phyloP scores from a whole-genome alignment of 2,888 invertebrate species.

The Tipula lateralis region DNA sequence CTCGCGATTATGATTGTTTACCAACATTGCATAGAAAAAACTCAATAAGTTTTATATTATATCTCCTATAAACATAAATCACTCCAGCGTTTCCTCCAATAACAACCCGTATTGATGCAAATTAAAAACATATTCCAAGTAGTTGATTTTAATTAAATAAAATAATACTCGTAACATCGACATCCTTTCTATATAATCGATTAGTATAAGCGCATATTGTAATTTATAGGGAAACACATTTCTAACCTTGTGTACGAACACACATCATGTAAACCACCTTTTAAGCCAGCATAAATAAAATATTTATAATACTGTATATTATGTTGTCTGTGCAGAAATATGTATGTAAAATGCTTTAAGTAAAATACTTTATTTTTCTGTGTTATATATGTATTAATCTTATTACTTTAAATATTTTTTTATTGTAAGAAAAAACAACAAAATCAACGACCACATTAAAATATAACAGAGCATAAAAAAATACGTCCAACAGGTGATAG shows the following conservation, averaged over 20 bases:
- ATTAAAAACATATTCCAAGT: background rate
- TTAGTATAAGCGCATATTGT: background rate
- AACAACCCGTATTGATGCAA: background rate
- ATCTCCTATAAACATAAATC: background rate
- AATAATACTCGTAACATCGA: background rate
- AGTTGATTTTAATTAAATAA: background rate
- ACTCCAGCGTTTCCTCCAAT: background rate
- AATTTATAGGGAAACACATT: background rate
- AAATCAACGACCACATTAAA: constrained; percentile 24
- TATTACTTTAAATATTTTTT: background rate
- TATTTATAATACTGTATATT: background rate
- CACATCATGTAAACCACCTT: background rate
- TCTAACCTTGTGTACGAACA: background rate
- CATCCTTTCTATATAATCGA: background rate
- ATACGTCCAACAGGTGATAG: constrained; percentile 9
- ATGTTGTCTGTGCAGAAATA: background rate
- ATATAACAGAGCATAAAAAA: background rate
- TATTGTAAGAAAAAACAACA: constrained; percentile 7
- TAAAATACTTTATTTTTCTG: background rate
- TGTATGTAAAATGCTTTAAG: background rate
- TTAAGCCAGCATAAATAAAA: constrained; percentile 24
- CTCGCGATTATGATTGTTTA: too few species aligned
- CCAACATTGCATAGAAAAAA: too few species aligned
- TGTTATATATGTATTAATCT: constrained; percentile 24
- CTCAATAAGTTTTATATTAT: too few species aligned